Evolutionary conservation across 1,140 invertebrate species (phyloP).

Genomic region (Drosophila pectinifera): DNA sequence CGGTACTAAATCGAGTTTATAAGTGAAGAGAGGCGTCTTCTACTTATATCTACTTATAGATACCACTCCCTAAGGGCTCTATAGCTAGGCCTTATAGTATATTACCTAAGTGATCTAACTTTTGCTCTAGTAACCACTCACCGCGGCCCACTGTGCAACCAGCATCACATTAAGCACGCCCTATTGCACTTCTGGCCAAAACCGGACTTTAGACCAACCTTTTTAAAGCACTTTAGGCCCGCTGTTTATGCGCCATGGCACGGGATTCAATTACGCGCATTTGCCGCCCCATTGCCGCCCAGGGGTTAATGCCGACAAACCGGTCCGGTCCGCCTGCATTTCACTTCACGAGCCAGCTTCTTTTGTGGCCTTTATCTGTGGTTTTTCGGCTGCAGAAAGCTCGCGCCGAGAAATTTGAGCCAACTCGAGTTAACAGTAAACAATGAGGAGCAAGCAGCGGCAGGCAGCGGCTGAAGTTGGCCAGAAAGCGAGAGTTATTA

Average conservation of each 20-base stretch:
- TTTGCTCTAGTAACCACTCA: neutral
- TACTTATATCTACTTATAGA: too few relatives aligned
- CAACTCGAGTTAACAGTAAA: slow-evolving; percentile 42
- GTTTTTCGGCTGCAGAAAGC: slow-evolving; percentile 63
- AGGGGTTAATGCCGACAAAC: slow-evolving; percentile 61
- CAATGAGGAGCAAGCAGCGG: slow-evolving; percentile 26
- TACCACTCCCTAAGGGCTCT: too few relatives aligned
- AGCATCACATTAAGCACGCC: slow-evolving; percentile 28
- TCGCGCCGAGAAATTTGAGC: slow-evolving; percentile 46
- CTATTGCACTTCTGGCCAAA: slow-evolving; percentile 40
- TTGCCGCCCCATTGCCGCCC: slow-evolving; percentile 53
- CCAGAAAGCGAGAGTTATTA: slow-evolving; percentile 79
- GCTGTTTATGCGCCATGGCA: slow-evolving; percentile 49
- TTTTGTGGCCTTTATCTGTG: slow-evolving; percentile 26
- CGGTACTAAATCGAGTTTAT: too few relatives aligned
- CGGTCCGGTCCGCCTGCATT: slow-evolving; percentile 70
- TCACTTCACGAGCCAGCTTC: slow-evolving; percentile 53
- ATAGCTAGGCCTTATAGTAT: too few relatives aligned
- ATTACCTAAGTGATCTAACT: too few relatives aligned
- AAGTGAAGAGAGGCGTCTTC: too few relatives aligned
- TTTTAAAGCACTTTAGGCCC: slow-evolving; percentile 54
- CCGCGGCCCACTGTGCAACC: slow-evolving; percentile 9
- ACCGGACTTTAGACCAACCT: slow-evolving; percentile 6
- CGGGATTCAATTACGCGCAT: slow-evolving; percentile 64
- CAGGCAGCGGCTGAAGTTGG: slow-evolving; percentile 27